Percentiles rank a stretch among this genome's conserved stretches.
Conservation (phyloP, 2,113 vertebrate genomes). For the Perognathus longimembris region DNA sequence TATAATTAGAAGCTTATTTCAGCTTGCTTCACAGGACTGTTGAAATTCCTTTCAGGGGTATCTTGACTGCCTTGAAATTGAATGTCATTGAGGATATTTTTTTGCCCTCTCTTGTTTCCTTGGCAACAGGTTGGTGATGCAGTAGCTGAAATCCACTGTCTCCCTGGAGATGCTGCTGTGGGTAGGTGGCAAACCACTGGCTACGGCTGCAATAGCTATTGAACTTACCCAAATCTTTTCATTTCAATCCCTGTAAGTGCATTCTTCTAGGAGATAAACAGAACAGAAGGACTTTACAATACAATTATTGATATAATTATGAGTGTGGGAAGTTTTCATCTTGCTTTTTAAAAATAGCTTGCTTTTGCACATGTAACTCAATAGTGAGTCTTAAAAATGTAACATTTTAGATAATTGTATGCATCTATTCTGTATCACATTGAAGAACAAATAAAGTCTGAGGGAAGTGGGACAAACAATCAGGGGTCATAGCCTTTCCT, state of each 20-base stretch:
- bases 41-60: slow-evolving; percentile 86
- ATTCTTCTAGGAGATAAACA: slow-evolving; percentile 62
- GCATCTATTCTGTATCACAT: slow-evolving; percentile 69
- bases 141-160: slow-evolving; percentile 87
- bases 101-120: slow-evolving; percentile 87
- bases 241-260: slow-evolving; percentile 41
- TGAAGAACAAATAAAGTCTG: slow-evolving; percentile 47
- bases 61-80: slow-evolving; percentile 88
- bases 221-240: slow-evolving; percentile 77
- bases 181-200: slow-evolving; percentile 83
- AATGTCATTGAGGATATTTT: slow-evolving; percentile 87
- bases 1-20: slow-evolving; percentile 88
- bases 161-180: slow-evolving; percentile 87
- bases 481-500: not conserved
- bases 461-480: not conserved
- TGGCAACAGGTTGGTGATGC: slow-evolving; percentile 90
- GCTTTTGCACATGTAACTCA: slow-evolving; percentile 64
- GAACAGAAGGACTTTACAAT: slow-evolving; percentile 50
- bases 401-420: slow-evolving; percentile 60
- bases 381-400: slow-evolving; percentile 65
- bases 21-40: slow-evolving; percentile 84
- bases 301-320: slow-evolving; percentile 70
- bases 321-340: slow-evolving; percentile 74
- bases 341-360: slow-evolving; percentile 71
- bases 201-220: slow-evolving; percentile 80